phyloP scores from a whole-genome alignment of 1,140 invertebrate genomes.

The Berghia stephanieae region DNA sequence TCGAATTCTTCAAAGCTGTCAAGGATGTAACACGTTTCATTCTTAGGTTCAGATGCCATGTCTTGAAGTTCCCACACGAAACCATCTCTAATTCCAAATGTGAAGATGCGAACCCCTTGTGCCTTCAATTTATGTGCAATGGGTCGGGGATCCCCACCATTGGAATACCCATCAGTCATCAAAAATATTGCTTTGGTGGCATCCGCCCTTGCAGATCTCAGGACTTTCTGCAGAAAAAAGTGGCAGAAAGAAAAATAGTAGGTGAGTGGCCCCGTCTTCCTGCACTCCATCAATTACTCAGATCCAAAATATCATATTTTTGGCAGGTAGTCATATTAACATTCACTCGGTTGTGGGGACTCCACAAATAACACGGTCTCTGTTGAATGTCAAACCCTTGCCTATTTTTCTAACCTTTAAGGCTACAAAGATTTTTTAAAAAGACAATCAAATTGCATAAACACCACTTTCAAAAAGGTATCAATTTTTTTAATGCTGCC shows the following conservation, averaged over 20 bases:
- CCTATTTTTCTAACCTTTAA: no score
- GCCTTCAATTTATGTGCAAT: conserved; percentile 71
- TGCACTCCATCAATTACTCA: no score
- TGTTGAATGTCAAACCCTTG: no score
- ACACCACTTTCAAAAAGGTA: no score
- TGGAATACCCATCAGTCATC: conserved; percentile 80
- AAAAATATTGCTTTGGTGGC: conserved; percentile 75
- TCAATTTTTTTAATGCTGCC: no score
- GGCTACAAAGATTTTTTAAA: no score
- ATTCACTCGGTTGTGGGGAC: no score
- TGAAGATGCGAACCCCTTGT: conserved; percentile 72
- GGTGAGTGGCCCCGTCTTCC: no score
- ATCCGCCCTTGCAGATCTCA: conserved; percentile 68
- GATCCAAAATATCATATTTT: no score
- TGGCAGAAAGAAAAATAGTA: background rate
- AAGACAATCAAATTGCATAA: no score
- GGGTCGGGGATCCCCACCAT: conserved; percentile 76
- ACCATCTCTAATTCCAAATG: conserved; percentile 77
- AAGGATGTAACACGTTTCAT: conserved; percentile 76
- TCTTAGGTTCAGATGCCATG: conserved; percentile 74
- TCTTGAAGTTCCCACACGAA: conserved; percentile 75
- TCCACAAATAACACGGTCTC: no score
- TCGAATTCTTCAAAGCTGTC: conserved; percentile 80
- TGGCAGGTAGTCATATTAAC: no score
- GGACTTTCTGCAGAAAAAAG: conserved; percentile 69